A percentile compares a stretch with the other conserved stretches of the same genome.
These are phyloP conservation scores for Atrina japonica DNA, from an alignment of 2,888 invertebrate species.

Conservation along the genomic window DNA sequence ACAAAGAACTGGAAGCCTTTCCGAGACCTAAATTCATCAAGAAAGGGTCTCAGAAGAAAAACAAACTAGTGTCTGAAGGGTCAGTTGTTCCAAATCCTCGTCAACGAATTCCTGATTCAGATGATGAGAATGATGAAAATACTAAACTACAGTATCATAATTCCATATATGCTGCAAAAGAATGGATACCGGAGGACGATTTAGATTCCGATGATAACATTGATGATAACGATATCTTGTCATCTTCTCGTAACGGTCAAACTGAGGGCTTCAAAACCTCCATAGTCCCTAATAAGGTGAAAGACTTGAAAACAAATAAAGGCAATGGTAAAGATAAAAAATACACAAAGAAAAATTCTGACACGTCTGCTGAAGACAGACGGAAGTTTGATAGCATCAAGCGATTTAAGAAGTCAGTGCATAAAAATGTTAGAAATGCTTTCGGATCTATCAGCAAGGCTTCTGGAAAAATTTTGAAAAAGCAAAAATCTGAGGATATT, in stretches of 20 bases:
- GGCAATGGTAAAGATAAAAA: conserved; percentile 45
- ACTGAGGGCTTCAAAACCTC: conserved; percentile 68
- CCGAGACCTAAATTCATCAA: conserved; percentile 39
- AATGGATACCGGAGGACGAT: conserved; percentile 74
- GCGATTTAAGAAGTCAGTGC: conserved; percentile 66
- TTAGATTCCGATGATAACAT: conserved; percentile 70
- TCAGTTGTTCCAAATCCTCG: conserved; percentile 21
- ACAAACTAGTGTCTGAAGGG: conserved; percentile 10
- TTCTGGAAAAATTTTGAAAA: conserved; percentile 64
- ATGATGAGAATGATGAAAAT: conserved; percentile 2
- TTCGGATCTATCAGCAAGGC: conserved; percentile 71
- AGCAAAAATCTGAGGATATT: conserved; percentile 61
- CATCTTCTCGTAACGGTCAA: conserved; percentile 40
- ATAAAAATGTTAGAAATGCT: conserved; percentile 65
- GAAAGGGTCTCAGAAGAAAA: conserved; percentile 10
- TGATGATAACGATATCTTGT: conserved; percentile 53
- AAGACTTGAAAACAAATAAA: conserved; percentile 56
- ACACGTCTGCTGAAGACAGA: conserved; percentile 35
- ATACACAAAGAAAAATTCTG: conserved; percentile 38
- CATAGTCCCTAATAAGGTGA: conserved; percentile 61
- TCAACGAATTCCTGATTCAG: conserved; percentile 30
- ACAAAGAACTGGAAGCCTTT: conserved; percentile 33
- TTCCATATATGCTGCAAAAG: conserved; percentile 51
- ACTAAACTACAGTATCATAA: conserved; percentile 12
- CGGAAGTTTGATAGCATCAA: conserved; percentile 67